Evolutionary conservation across 2,113 vertebrate species (phyloP).

Genomic region (Dolichotis patagonum): DNA sequence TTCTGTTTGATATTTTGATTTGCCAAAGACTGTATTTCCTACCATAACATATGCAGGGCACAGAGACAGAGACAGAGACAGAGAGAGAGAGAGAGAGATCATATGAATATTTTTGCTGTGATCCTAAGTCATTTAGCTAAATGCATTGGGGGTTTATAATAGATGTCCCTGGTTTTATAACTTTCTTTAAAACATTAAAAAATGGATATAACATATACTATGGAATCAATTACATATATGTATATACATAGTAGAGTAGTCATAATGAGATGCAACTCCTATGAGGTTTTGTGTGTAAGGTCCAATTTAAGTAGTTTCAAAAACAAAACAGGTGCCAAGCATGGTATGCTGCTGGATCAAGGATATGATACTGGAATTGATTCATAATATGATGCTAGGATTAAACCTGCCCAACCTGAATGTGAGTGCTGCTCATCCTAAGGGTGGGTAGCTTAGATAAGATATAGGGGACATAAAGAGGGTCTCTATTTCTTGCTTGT

Average conservation of each 20-base stretch:
- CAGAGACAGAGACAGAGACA: too few species aligned
- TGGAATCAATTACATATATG: conserved; percentile 36
- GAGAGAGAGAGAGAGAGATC: too few species aligned
- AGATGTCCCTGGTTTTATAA: conserved; percentile 44
- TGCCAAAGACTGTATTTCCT: conserved; percentile 4
- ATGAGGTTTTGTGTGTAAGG: conserved; percentile 12
- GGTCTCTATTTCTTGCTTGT: too few species aligned
- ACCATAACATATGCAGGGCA: too few species aligned
- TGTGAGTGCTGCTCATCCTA: too few species aligned
- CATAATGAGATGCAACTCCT: conserved; percentile 27
- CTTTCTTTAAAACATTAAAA: too few species aligned
- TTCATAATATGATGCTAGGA: neutral
- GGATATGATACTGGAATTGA: neutral
- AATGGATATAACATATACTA: neutral
- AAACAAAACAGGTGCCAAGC: neutral
- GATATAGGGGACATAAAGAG: neutral
- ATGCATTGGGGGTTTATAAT: neutral
- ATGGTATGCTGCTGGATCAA: neutral
- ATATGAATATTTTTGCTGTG: conserved; percentile 31
- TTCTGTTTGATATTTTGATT: conserved; percentile 61
- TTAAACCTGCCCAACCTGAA: neutral
- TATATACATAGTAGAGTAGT: neutral
- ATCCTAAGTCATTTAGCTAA: conserved; percentile 54
- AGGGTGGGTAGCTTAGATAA: too few species aligned
- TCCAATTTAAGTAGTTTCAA: conserved; percentile 23